Base-by-base conservation (phyloP, 2,797 vertebrate species). In the Thalassophryne amazonica region DNA sequence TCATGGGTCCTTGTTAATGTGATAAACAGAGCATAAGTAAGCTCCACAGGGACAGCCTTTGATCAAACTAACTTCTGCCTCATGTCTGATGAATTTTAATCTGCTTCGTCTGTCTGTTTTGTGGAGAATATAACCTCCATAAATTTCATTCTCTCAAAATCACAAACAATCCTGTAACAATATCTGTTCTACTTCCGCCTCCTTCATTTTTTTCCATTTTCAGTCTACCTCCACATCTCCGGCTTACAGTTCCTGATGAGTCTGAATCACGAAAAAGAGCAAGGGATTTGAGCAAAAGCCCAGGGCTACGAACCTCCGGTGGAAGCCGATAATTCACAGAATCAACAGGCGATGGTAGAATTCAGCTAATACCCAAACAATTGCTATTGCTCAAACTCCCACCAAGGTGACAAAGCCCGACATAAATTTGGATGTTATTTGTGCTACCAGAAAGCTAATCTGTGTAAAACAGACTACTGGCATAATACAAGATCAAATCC, bases 351-450 rank as follows among this genome's bases (percentile, higher is more conserved):
- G 65, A 52, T 23, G 4, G 49, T 4, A 35, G 46, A 64, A 75
- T 71, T 49, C 61, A 29, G 61, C 51, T 78, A 83, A 86, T 69
- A 69, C 67, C 65, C 72, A 66, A 65, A 82, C 73, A 80, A 78
- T 45, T 50, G 60, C 53, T 56, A 61, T 66, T 58, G 30, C 48
- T 7, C 37, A 34, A 4, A 33, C 69, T 66, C 46, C 40, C 46
- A n/a, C 54, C 56, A 34, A 45, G 33, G 60, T 52, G 48, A 78
- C 74, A 80, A 64, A 70, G 72, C 50, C 23, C 20, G n/a, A 58
- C 52, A 73, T 40, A 66, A 58, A 76, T 69, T 19, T 65, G 25
- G 6, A 42, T 42, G 53, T 45, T 57, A 49, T 48, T 68, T 57
- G 22, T 25, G 17, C 40, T 48, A 62, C 72, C 38, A 42, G 56